A percentile compares a stretch with the other conserved stretches of the same genome.
Conservation (phyloP, 2,888 invertebrate genomes). For the Tuta absoluta region DNA sequence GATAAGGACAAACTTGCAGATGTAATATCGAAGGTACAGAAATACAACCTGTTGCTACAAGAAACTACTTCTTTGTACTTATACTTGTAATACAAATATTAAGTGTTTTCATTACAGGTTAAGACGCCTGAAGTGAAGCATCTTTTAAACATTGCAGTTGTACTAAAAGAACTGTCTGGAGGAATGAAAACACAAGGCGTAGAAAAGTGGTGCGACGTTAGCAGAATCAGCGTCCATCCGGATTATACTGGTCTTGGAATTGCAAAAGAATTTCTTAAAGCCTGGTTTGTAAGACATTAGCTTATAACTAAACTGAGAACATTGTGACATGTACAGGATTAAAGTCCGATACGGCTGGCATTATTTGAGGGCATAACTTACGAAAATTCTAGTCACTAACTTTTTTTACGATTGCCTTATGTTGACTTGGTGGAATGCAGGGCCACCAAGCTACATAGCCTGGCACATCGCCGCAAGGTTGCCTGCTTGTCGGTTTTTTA, state of each 20-base stretch:
- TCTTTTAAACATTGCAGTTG: neutral
- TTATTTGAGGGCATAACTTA: too few relatives aligned
- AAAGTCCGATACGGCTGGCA: too few relatives aligned
- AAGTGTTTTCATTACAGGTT: neutral
- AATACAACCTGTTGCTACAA: neutral
- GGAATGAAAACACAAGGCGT: neutral
- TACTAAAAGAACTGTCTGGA: neutral
- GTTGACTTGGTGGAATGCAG: too few relatives aligned
- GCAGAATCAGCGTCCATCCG: neutral
- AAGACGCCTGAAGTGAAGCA: constrained; percentile 3
- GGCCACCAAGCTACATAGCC: too few relatives aligned
- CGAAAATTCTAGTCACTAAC: too few relatives aligned
- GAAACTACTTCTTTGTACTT: too few relatives aligned
- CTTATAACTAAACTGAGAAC: too few relatives aligned
- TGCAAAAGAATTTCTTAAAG: neutral
- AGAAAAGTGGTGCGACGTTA: neutral
- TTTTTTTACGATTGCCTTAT: too few relatives aligned
- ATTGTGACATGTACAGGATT: too few relatives aligned
- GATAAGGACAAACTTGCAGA: neutral
- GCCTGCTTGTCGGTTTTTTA: too few relatives aligned
- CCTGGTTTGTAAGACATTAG: neutral
- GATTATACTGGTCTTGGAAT: neutral
- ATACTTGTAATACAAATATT: too few relatives aligned
- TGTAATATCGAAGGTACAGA: neutral
- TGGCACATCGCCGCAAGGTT: too few relatives aligned